Base-by-base conservation (phyloP, 2,888 invertebrate genomes). In the Agrilus biguttatus region DNA sequence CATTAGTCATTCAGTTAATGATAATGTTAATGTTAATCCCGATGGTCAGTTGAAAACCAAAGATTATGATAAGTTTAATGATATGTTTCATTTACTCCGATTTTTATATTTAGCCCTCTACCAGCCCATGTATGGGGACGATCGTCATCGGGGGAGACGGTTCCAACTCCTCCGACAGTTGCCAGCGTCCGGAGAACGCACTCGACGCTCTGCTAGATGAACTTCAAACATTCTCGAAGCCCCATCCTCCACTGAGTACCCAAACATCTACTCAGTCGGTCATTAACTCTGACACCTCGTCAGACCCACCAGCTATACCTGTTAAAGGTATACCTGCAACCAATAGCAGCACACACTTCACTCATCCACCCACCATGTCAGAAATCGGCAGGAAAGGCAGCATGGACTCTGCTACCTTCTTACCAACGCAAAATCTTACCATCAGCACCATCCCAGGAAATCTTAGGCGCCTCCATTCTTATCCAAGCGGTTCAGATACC, bases 141-240 rank as follows among this genome's bases (percentile, higher is more conserved):
- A 59, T 72, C 72, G 58, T 71, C 72, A 52, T 72, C 73, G 69
- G 73, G 73, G 73, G 66, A 67, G 71, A 74, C 71, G 65, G 67
- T 69, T 63, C 70, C 69, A 62, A 59, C 72, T 44, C 66, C 69
- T 45, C 68, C 68, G 69, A 71, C 71, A 61, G 70, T 63, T 53
- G 54, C 68, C 73, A 74, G 70, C 80, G 83, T 72, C 75, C 87
- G 76, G 89, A 90, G 81, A 91, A 90, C 83, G 88, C 90, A 80
- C 88, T 91, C 84, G 91, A 91, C 81, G 88, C 88, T 80, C 70
- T 91, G 83, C 72, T 91, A 85, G 89, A 89, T 67, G 90, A 91
- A 68, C 75, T 90, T 51, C 88, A 90, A 68, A 89, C 89, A 32
- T 89, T 89, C 67, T 81, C 88, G 43, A 80, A 83, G 63, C 88